Conservation (phyloP, 1,140 invertebrate species). For the Polypedilum pembai region DNA sequence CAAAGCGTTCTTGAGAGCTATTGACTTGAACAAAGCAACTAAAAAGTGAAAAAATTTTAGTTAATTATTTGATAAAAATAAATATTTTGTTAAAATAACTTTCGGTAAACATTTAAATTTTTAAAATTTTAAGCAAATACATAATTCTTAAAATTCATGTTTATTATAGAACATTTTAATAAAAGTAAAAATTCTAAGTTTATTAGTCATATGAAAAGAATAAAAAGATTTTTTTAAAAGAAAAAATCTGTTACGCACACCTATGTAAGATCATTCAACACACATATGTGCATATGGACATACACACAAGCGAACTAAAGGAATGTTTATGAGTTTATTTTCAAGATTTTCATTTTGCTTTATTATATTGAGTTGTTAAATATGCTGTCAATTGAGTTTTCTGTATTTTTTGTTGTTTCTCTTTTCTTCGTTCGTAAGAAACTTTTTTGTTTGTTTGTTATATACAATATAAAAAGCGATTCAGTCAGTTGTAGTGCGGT, state of each 20-base stretch:
- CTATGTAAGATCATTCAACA: background rate
- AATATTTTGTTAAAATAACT: no score
- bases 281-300: background rate
- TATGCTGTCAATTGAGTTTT: slow-evolving; percentile 28
- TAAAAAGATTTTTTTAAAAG: no score
- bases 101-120: no score
- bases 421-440: slow-evolving; percentile 23
- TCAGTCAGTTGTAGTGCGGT: slow-evolving; percentile 22
- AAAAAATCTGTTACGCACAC: slow-evolving; percentile 24
- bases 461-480: slow-evolving; percentile 24
- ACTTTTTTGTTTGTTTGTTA: slow-evolving; percentile 24
- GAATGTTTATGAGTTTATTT: slow-evolving; percentile 28
- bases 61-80: no score
- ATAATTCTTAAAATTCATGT: no score
- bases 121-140: no score
- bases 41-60: no score
- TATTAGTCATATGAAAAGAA: no score
- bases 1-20: no score
- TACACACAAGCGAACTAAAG: background rate
- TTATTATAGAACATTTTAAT: no score
- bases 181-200: no score
- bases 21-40: no score
- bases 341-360: slow-evolving; percentile 27
- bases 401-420: slow-evolving; percentile 26
- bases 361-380: slow-evolving; percentile 27